phyloP scores from a whole-genome alignment of 2,113 vertebrate genomes.

The Willisornis vidua region DNA sequence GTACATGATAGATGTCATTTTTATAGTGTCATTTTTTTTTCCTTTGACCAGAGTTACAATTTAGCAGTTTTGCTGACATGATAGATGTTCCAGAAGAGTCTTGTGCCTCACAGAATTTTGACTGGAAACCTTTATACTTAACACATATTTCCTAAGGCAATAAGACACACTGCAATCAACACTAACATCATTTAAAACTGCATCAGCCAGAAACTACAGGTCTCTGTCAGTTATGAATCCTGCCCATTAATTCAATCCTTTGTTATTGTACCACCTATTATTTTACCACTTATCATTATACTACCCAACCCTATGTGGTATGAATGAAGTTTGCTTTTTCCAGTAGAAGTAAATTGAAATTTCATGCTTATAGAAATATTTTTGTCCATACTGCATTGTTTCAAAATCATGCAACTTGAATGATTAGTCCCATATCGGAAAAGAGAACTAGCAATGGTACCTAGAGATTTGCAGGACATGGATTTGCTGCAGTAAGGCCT shows the following conservation, averaged over 20 bases:
- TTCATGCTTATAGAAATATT: not conserved
- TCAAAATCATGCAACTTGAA: not conserved
- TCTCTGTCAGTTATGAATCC: not conserved
- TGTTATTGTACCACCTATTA: not conserved
- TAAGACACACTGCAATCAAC: slow-evolving; percentile 40
- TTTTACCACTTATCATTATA: slow-evolving; percentile 36
- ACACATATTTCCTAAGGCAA: slow-evolving; percentile 20
- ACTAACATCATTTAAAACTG: slow-evolving; percentile 40
- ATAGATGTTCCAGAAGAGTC: slow-evolving; percentile 31
- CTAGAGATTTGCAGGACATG: not conserved
- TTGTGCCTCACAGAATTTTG: slow-evolving; percentile 37
- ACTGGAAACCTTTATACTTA: slow-evolving; percentile 45
- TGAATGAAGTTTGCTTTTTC: not conserved
- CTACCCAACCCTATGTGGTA: not conserved
- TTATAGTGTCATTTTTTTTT: slow-evolving; percentile 46
- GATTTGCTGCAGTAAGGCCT: not conserved
- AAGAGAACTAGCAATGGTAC: not conserved
- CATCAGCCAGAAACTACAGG: slow-evolving; percentile 5
- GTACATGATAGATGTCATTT: slow-evolving; percentile 57
- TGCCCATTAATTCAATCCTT: slow-evolving; percentile 21
- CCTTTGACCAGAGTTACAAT: slow-evolving; percentile 56
- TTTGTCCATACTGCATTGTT: not conserved
- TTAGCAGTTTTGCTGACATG: slow-evolving; percentile 43
- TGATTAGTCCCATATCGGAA: not conserved
- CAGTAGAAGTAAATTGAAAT: not conserved